Evolutionary conservation across 2,113 vertebrate genomes (phyloP).

Genomic region (Silurus meridionalis): DNA sequence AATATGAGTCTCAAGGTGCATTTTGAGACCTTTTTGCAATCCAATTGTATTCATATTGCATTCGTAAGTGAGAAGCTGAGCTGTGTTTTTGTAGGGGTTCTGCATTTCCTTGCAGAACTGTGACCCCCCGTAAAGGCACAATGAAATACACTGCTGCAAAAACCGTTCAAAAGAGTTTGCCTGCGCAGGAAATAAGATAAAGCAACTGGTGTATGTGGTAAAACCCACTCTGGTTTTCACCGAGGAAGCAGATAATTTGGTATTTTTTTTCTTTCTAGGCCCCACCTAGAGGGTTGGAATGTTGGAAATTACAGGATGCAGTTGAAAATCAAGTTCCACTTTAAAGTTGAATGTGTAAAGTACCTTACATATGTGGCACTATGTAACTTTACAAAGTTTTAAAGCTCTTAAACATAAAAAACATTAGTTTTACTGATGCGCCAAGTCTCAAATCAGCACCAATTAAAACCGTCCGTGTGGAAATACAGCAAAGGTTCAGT

Average conservation of each 20-base stretch:
- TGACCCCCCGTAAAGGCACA: constrained; percentile 53
- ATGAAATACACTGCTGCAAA: constrained; percentile 59
- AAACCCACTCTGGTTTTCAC: constrained; percentile 47
- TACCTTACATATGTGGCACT: not conserved
- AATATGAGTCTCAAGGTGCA: not conserved
- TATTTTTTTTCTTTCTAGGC: not conserved
- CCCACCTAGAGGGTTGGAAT: not conserved
- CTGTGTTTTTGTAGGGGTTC: constrained; percentile 58
- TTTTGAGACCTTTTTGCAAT: not conserved
- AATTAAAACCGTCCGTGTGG: no score
- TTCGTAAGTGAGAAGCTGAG: not conserved
- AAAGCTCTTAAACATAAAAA: no score
- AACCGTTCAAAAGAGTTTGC: constrained; percentile 47
- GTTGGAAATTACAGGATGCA: not conserved
- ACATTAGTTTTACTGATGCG: no score
- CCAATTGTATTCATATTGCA: not conserved
- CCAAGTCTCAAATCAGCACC: no score
- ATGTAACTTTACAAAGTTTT: not conserved
- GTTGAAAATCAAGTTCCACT: not conserved
- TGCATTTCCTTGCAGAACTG: constrained; percentile 42
- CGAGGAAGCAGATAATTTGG: constrained; percentile 33
- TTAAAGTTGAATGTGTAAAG: not conserved
- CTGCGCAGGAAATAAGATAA: constrained; percentile 41
- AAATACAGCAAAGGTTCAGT: no score
- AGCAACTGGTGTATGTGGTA: constrained; percentile 39